Base-by-base conservation (phyloP, 2,888 invertebrate genomes). In the Rhagium mordax region DNA sequence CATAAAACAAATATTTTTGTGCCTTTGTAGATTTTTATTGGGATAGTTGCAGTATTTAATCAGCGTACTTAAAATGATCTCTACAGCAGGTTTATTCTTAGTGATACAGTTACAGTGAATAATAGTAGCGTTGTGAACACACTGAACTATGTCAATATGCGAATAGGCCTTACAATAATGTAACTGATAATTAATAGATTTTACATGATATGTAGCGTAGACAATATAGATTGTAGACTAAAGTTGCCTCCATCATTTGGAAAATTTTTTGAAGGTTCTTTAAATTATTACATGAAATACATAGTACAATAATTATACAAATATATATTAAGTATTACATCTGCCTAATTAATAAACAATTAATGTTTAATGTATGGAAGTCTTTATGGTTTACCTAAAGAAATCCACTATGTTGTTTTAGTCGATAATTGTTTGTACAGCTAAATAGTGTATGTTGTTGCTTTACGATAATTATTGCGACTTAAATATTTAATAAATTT, bases 121-220 rank as follows among this genome's bases (percentile, higher is more conserved):
- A 16, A 64, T 41, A 48, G 41, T 70, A 8, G 51, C 72, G 70
- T 76, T 75, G 78, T 79, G 71, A 74, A 68, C 74, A 71, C 77
- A 78, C 81, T 82, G 78, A 78, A 80, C 79, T 82, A 57, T 79
- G 78, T 82, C 80, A 83, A 82, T 81, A 80, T 62, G 51, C 72
- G 81, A 81, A 81, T 82, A 81, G 80, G 80, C 82, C 82, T 82
- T 81, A 74, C 61, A 65, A 70, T 75, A 49, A 67, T 62, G 27
- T 72, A 59, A 55, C 33, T 59, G 66, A 74, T 41, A 41, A 47
- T 51, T 41, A n/a, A 73, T 81, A 80, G 81, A 81, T 81, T 81
- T 81, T 81, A 81, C 81, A 81, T 80, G 80, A 81, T 78, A 78
- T 76, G 77, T 80, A 79, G 80, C 70, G 66, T 74, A 71, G 66